Evolutionary conservation across 2,797 vertebrate genomes (phyloP).

Genomic region (Myiothlypis coronata): DNA sequence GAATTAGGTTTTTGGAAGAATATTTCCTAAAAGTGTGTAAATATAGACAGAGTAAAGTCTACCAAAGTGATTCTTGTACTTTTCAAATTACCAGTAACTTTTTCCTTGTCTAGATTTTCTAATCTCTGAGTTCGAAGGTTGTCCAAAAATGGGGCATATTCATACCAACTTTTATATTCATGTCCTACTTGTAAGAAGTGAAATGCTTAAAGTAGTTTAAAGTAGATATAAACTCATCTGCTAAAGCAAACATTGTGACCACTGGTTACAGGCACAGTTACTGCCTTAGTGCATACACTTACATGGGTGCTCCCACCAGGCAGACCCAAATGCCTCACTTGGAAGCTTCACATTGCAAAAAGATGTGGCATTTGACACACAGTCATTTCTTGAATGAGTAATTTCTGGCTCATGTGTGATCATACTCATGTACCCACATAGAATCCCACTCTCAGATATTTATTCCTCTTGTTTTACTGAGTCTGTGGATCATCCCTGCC

Average conservation of each 20-base stretch:
- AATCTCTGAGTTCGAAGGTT: neutral
- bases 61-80: neutral
- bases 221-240: neutral
- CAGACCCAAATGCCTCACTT: neutral
- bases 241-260: neutral
- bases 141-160: neutral
- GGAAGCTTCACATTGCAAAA: neutral
- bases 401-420: neutral
- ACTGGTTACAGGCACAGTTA: neutral
- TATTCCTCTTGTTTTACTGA: neutral
- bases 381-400: neutral
- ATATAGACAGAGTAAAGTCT: neutral
- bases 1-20: neutral
- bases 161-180: neutral
- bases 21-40: neutral
- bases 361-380: neutral
- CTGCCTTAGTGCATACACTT: neutral
- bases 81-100: neutral
- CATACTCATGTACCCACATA: neutral
- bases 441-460: neutral
- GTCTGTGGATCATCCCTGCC: neutral
- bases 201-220: neutral
- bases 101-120: neutral
- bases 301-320: accelerated
- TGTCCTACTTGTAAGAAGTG: neutral